A percentile compares a stretch with the other conserved stretches of the same genome.
These are phyloP conservation scores for Caretta caretta DNA, from an alignment of 2,113 vertebrate species.

Conservation along the genomic window DNA sequence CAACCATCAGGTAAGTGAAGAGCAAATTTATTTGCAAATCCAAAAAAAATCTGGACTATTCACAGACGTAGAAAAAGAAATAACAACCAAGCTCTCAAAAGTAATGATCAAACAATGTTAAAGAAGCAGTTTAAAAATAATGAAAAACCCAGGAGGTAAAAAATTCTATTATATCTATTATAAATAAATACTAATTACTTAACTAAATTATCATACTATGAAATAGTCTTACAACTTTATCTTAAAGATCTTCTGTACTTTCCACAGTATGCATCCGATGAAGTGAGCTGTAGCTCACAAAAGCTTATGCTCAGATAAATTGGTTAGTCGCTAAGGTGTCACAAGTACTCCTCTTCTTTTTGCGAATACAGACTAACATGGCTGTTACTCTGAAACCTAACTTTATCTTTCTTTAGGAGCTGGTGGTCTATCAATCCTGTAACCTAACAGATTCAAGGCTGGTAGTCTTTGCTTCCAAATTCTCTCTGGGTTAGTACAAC, in stretches of 20 bases:
- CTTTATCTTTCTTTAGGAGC: background rate
- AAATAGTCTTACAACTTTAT: background rate
- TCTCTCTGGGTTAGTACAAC: background rate
- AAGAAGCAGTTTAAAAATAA: background rate
- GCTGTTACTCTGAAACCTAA: too few relatives aligned
- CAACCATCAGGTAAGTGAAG: background rate
- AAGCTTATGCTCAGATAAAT: too few relatives aligned
- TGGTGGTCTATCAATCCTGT: background rate
- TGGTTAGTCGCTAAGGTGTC: too few relatives aligned
- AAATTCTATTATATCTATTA: background rate
- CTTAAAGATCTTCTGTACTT: background rate
- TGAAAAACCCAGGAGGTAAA: background rate
- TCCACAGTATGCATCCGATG: too few relatives aligned
- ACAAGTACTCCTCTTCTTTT: too few relatives aligned
- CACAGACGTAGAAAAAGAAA: background rate
- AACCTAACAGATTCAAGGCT: background rate
- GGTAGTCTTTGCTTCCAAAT: background rate
- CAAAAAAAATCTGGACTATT: background rate
- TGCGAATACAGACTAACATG: too few relatives aligned
- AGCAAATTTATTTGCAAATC: background rate
- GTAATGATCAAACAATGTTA: background rate
- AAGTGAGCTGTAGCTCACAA: too few relatives aligned
- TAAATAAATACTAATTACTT: background rate
- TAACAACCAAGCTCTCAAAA: background rate
- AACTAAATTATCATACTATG: background rate